Evolutionary conservation across 2,888 invertebrate genomes (phyloP), one percentile per base, ranked within the genome.

Genomic region (Hedya salicella): DNA sequence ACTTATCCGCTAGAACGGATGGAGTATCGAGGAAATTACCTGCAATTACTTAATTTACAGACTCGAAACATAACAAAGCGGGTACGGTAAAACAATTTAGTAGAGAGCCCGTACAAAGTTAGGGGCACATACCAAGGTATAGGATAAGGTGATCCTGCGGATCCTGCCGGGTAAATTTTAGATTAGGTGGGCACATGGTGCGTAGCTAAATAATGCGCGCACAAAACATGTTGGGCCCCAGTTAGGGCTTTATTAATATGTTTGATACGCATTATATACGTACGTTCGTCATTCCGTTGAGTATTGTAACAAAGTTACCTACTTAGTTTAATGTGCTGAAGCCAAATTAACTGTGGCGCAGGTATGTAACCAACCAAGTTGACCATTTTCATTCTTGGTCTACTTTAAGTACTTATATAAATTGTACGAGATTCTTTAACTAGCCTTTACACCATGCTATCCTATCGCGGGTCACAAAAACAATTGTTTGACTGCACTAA

Each of bases 131-230:
- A 48, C 53, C 53, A 60, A 42, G 60, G 60, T 66, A 66, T 64
- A 59, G 14, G 60, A 54, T 48, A 54, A 66, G 66, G 54, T 66
- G 61, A 42, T 66, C 61, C 60, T 53, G 53, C 25, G 54, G 53
- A n/a, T n/a, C n/a, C n/a, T n/a, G n/a, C n/a, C n/a, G n/a, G 65
- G 61, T 66, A 61, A n/a, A 66, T 61, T 61, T 66, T 66, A 61
- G 54, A 66, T 66, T 61, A 66, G 66, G 53, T 60, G 65, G 66
- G 60, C 53, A 54, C 49, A 21, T 66, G 66, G 60, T 66, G 39
- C 66, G 40, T 66, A 44, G 53, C 60, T 66, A 54, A 66, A 54
- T 66, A 66, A 61, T 65, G 54, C n/a, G 54, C 40, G 40, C 46
- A 61, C 48, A 61, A 56, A 53, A 50, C 57, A 36, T 32, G 57